Percentiles rank a stretch among this genome's conserved stretches.
Evolutionary conservation across 2,888 invertebrate genomes (phyloP).

Genomic region (Dynastes tityus): DNA sequence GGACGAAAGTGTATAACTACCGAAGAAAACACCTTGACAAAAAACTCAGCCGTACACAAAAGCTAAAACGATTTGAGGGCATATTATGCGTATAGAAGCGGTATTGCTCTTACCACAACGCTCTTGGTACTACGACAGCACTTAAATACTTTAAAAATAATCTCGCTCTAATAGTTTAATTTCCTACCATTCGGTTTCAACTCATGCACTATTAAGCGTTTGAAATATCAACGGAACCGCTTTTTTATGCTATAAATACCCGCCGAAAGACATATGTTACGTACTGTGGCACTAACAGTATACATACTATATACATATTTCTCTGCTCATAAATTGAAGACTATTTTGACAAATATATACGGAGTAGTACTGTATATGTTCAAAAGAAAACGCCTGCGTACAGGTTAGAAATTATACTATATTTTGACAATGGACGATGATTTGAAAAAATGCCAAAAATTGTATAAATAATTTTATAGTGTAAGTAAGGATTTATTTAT

Average conservation of each 20-base stretch:
- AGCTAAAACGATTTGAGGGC: constrained; percentile 24
- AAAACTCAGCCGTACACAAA: constrained; percentile 9
- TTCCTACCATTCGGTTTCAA: constrained; percentile 47
- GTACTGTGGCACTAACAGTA: neutral
- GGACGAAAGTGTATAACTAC: constrained; percentile 8
- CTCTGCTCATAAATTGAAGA: neutral
- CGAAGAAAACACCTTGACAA: constrained; percentile 24
- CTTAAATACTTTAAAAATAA: constrained; percentile 55
- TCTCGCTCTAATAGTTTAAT: constrained; percentile 52
- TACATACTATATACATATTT: neutral
- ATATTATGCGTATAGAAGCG: constrained; percentile 34
- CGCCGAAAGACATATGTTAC: constrained; percentile 10
- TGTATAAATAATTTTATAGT: too few relatives aligned
- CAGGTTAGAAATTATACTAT: too few relatives aligned
- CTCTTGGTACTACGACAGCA: constrained; percentile 44
- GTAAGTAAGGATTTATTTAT: too few relatives aligned
- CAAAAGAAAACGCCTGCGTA: neutral
- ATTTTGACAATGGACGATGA: too few relatives aligned
- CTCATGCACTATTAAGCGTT: constrained; percentile 43
- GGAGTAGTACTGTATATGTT: neutral
- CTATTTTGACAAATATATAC: too few relatives aligned
- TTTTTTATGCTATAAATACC: constrained; percentile 42
- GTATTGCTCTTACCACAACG: constrained; percentile 14
- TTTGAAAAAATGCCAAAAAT: too few relatives aligned
- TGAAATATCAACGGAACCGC: constrained; percentile 28